Evolutionary conservation across 2,797 vertebrate species (phyloP), one percentile per base, ranked within the genome.

Genomic region (Eupleurogrammus muticus): DNA sequence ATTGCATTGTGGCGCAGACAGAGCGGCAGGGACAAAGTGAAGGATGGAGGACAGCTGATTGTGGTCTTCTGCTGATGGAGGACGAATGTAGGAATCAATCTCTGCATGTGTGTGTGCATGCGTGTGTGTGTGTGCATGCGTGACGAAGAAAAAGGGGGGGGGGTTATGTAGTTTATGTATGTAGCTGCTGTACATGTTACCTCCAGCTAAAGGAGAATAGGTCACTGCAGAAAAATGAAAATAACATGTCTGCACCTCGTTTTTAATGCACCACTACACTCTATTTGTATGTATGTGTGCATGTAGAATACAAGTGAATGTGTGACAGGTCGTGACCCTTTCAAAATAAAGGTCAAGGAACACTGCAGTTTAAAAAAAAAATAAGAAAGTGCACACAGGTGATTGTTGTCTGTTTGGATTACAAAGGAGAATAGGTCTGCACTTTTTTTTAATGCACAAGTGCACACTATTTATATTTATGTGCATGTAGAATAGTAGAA

Each of bases 41-140:
- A 36, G 62, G 64, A 51, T 56, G 57, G 61, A 54, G 44, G 54
- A 68, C 69, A 74, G 76, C 65, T 59, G 77, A 79, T 21, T 13
- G 51, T 19, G 16, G 62, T 21, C 28, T 14, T 49, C 62, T 58
- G 44, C 60, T 52, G 58, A 34, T 49, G 23, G 68, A 67, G 17
- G 48, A 70, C 56, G 72, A n/a, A 21, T 44, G 48, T 12, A 62
- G 63, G 32, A 61, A 48, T 55, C 48, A 32, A 47, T 42, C 34
- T 20, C 38, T 42, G 5, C 49, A 13, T 50, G 5, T 23, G 12
- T 23, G 3, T 20, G 13, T 40, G 36, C 60, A 49, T 24, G 44
- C 34, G 24, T 38, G 44, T 61, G 36, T 69, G 56, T 50, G 9
- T 53, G 38, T 36, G 9, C 36, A 24, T 50, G 13, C 47, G 28